Base-by-base conservation (phyloP, 23 tunicate genomes). In the Diplosoma virens region DNA sequence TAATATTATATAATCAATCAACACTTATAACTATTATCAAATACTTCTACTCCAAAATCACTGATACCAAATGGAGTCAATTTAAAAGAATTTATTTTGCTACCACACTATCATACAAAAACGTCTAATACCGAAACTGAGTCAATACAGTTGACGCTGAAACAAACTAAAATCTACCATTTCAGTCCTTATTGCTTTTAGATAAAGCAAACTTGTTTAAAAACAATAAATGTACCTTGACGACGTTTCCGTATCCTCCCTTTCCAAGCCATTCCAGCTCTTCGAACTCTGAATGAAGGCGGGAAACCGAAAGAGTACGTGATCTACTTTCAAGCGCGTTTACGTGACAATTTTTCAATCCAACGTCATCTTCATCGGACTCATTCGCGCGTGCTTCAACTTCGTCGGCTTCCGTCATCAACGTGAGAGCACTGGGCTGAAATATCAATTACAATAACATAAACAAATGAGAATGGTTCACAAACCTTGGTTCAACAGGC, bases 191-290 rank as follows among this genome's bases (percentile, higher is more conserved):
- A 14, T 41, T 41, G 14, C 50, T 7, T 41, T 41, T 41, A 41
- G 50, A 41, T 7, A 41, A 41, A 41, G 11, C 14, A 9, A 41
- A 41, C 14, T 41, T 14, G 9, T 41, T 41, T 7, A 28, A 47
- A 4, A 34, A 20, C 1, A 16, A 20, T 32, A 9, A 2, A 54
- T 32, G n/a, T 16, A 90, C 97, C 90, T 90, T 83, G 9, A 80
- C 83, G 55, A 90, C 97, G 50, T 84, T 81, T 27, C 97, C 97
- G 52, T 87, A 90, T 46, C 87, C 90, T 23, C 97, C 97, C 55
- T 84, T 90, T 9, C 97, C 97, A 32, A 90, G 56, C 90, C 86
- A 81, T 35, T 90, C 93, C 28, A 90, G 41, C 59, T 90, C 76
- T 33, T 84, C 84, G 68, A 84, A 90, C 47, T 90, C 97, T 2